A percentile compares a stretch with the other conserved stretches of the same genome.
These are phyloP conservation scores for Epinephelus cyanopodus DNA, from an alignment of 2,113 vertebrate genomes.

Conservation along the genomic window DNA sequence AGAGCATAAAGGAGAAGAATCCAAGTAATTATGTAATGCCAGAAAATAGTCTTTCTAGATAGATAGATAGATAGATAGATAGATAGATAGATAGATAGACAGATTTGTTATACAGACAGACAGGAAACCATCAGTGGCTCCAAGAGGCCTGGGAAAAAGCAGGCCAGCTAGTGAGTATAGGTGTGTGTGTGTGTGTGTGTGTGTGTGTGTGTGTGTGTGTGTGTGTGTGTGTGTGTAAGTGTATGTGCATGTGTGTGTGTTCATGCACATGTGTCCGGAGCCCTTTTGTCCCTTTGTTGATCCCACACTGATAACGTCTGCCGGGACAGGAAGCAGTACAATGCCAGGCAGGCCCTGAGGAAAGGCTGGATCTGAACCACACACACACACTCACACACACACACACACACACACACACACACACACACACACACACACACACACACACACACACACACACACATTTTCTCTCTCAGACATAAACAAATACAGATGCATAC, in stretches of 20 bases:
- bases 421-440: constrained; percentile 21
- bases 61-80: constrained; percentile 11
- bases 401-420: constrained; percentile 32
- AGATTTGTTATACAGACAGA: constrained; percentile 21
- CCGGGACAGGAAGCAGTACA: constrained; percentile 78
- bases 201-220: constrained; percentile 27
- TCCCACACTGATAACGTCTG: constrained; percentile 78
- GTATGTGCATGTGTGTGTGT: constrained; percentile 21
- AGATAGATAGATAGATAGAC: constrained; percentile 12
- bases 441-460: constrained; percentile 18
- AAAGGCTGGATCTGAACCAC: constrained; percentile 65
- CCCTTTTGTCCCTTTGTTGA: constrained; percentile 73
- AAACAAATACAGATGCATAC: constrained; percentile 19
- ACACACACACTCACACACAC: constrained; percentile 32
- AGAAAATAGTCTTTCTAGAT: not conserved
- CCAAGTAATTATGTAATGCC: not conserved
- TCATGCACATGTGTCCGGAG: constrained; percentile 2
- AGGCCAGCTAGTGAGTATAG: constrained; percentile 7
- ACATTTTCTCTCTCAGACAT: constrained; percentile 22
- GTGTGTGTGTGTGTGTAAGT: constrained; percentile 35
- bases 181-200: constrained; percentile 41
- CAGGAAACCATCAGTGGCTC: constrained; percentile 56
- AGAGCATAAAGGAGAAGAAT: not conserved
- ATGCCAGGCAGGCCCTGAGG: constrained; percentile 77
- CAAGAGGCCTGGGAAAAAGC: constrained; percentile 69